Evolutionary conservation across 2,797 vertebrate genomes (phyloP), one percentile per base, ranked within the genome.

Genomic region (Odontamblyopus rebecca): DNA sequence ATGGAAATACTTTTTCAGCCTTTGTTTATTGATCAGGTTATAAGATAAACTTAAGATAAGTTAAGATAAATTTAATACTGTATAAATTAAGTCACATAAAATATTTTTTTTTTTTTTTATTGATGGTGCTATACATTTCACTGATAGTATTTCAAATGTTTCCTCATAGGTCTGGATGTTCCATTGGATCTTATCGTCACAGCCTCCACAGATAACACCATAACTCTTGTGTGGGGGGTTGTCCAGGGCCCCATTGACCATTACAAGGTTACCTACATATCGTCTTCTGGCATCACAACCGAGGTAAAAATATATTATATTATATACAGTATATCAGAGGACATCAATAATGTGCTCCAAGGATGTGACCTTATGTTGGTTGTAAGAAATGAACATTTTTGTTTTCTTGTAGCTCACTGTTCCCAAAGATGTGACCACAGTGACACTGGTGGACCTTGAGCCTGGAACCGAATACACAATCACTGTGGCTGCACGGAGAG

Each of bases 391-490:
- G 18, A 76, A 54, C 67, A 57, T 7, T 61, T 12, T 57, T 63
- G 56, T 30, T 30, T 18, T 57, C 1, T 75, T 78, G 27, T 62
- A 93, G 91, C 86, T 97, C 82, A 97, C 94, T 0, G 95, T 98
- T 67, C 93, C 96, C 64, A 94, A 80, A 83, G 94, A 97, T 0
- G 76, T 90, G 53, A 95, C 93, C 6, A 92, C 93, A 7, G 93
- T 95, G 59, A 97, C 95, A 0, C 89, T 99, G 83, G 93, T 86
- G 0, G 95, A 96, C 69, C 93, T 99, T 56, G 96, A 98, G 77
- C 96, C 98, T 0, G 96, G 96, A n/a, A 97, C 96, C 0, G 97
- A 99, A 82, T 99, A 99, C 88, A 98, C 96, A 48, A 95, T 99
- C 78, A 97, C 96, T 0, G 94, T 99, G 68, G 94, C 95, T 0